Evolutionary conservation across 2,888 invertebrate genomes (phyloP).

Genomic region (Leucophenga montana): DNA sequence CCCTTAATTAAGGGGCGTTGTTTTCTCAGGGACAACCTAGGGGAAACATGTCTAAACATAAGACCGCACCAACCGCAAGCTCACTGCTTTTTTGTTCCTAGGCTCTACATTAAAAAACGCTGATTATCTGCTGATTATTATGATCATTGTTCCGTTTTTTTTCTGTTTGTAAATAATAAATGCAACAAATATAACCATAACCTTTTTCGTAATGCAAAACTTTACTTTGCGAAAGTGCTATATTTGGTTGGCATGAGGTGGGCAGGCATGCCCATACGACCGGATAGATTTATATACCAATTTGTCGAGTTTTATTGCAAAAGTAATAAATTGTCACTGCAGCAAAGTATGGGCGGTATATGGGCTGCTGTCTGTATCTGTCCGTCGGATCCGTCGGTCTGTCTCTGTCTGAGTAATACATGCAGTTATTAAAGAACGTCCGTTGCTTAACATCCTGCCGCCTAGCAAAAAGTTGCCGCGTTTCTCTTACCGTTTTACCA

Average conservation of each 20-base stretch:
- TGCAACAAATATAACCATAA: too few species aligned
- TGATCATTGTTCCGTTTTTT: too few species aligned
- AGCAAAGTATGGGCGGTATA: not conserved
- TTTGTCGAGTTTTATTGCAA: conserved; percentile 66
- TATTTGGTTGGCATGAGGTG: not conserved
- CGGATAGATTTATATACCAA: conserved; percentile 59
- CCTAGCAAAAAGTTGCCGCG: too few species aligned
- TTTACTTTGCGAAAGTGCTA: not conserved
- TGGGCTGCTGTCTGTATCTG: not conserved
- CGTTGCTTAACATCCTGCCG: not conserved
- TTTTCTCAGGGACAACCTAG: too few species aligned
- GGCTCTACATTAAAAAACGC: too few species aligned
- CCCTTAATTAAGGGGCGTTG: too few species aligned
- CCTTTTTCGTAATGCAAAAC: not conserved
- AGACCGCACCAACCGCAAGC: too few species aligned
- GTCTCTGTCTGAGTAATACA: not conserved
- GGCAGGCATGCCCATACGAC: not conserved
- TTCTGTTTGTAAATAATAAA: too few species aligned
- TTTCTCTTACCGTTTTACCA: conserved; percentile 32
- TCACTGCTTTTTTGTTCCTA: too few species aligned
- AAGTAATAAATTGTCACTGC: conserved; percentile 65
- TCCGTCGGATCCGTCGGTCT: not conserved
- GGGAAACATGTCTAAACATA: too few species aligned
- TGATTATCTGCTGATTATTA: too few species aligned
- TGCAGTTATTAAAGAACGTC: conserved; percentile 22